These are phyloP conservation scores for Lasius platythorax DNA, from an alignment of 2,888 invertebrate species.

Conservation along the genomic window DNA sequence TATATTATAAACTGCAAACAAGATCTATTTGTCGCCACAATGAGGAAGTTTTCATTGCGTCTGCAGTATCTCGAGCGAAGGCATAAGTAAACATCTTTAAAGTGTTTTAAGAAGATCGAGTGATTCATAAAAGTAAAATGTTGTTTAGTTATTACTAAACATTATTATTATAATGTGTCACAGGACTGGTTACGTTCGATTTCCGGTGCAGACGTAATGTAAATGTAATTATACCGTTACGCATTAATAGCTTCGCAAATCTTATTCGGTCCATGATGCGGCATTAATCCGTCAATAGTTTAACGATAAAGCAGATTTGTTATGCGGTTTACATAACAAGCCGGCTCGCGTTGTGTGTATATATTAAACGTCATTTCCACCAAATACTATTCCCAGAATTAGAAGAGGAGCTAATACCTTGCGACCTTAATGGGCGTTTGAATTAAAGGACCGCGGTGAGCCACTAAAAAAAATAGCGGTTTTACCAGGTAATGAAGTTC, in stretches of 20 bases:
- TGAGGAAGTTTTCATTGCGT: neutral
- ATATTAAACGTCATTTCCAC: slow-evolving; percentile 32
- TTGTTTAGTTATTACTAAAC: neutral
- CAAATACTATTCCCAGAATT: slow-evolving; percentile 29
- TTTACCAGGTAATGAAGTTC: slow-evolving; percentile 32
- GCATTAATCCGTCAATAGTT: slow-evolving; percentile 41
- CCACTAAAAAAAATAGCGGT: neutral
- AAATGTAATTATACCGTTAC: slow-evolving; percentile 4
- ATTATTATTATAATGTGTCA: neutral
- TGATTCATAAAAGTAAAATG: neutral
- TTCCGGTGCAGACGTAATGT: neutral
- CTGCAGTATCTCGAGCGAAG: neutral
- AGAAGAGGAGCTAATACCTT: neutral
- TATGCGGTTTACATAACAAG: neutral
- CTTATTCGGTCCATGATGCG: neutral
- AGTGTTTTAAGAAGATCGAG: neutral
- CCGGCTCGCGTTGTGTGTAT: slow-evolving; percentile 4
- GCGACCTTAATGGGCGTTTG: neutral
- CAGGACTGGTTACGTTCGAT: neutral
- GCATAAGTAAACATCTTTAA: neutral
- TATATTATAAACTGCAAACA: neutral
- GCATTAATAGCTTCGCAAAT: neutral
- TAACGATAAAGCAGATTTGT: slow-evolving; percentile 18
- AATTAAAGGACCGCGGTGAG: neutral
- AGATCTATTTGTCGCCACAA: neutral